These are phyloP conservation scores for Drosophila nigritarsus DNA, from an alignment of 2,888 invertebrate genomes.

Conservation along the genomic window DNA sequence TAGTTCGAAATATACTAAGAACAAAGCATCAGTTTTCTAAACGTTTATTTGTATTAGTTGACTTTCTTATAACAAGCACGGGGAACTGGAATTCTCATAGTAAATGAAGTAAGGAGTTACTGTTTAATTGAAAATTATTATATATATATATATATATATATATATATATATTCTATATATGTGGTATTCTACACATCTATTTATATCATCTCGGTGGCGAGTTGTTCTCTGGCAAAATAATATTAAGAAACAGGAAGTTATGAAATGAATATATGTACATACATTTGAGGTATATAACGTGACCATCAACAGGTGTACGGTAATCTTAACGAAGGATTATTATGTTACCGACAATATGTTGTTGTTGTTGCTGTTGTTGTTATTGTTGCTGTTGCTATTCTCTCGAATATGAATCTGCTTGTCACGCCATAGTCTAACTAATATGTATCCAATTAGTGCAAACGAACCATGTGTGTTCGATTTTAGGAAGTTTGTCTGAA, in stretches of 20 bases:
- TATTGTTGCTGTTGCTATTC: conserved; percentile 1
- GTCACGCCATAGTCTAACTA: conserved; percentile 61
- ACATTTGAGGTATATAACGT: conserved; percentile 69
- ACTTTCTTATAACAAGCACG: conserved; percentile 76
- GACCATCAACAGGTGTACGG: conserved; percentile 53
- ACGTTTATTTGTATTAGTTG: conserved; percentile 72
- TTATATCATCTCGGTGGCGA: conserved; percentile 79
- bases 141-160: conserved; percentile 32
- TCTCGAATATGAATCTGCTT: conserved; percentile 10
- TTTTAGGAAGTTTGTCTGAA: conserved; percentile 44
- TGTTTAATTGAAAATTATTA: conserved; percentile 52
- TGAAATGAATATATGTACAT: conserved; percentile 69
- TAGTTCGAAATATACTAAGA: conserved; percentile 51
- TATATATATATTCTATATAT: conserved; percentile 20
- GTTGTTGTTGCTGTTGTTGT: conserved; percentile 13
- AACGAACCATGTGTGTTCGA: conserved; percentile 19
- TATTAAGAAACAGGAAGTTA: conserved; percentile 13
- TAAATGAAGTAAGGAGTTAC: conserved; percentile 50
- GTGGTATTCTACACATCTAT: conserved; percentile 60
- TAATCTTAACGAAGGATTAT: conserved; percentile 32
- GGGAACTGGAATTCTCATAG: conserved; percentile 67
- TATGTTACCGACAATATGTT: conserved; percentile 33
- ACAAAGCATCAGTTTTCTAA: conserved; percentile 71
- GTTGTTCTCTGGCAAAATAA: conserved; percentile 72
- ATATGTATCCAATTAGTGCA: conserved; percentile 43